Base-by-base conservation (phyloP, 2,888 invertebrate genomes). In the Hetaerina titia region DNA sequence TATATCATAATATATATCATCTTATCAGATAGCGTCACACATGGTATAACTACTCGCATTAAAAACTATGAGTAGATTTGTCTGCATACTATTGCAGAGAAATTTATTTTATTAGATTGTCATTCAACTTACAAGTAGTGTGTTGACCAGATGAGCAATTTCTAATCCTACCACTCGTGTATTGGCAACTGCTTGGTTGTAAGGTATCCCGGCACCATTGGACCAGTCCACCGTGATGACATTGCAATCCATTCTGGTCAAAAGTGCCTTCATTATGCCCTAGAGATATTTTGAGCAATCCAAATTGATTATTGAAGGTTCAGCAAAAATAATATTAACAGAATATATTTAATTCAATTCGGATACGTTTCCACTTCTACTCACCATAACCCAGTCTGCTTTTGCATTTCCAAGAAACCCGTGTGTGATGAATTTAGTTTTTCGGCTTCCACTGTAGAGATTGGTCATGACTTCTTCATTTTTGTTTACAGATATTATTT, bases 331-430 rank as follows among this genome's bases (percentile, higher is more conserved):
- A 45, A 45, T 45, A 4, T 45, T 4, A 45, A 45, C 4, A 45
- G 45, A 45, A 45, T 45, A 45, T 45, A 45, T 45, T 45, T 45
- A 45, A 45, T 45, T 69, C 17, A 58, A 57, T 22, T 19, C 22
- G 9, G 0, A 22, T 31, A 2, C 31, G 9, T 17, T 97, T 97
- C 96, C 22, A 15, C 19, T 11, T 25, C 8, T 31, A 81, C 81
- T 81, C 13, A 98, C 98, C 96, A 97, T 96, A 11, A 97, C 96
- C 99, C 99, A 99, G 96, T 98, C 98, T 95, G 98, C 98, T 94
- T 98, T 97, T 19, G 98, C 98, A 2, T 98, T 98, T 96, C 99
- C 98, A 95, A 98, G 98, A 96, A 99, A 99, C 69, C 99, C 99
- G 96, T 99, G 99, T 95, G 98, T 98, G 95, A 99, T 98, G 96